Base-by-base conservation (phyloP, 2,113 vertebrate species). In the Pleuronectes platessa region DNA sequence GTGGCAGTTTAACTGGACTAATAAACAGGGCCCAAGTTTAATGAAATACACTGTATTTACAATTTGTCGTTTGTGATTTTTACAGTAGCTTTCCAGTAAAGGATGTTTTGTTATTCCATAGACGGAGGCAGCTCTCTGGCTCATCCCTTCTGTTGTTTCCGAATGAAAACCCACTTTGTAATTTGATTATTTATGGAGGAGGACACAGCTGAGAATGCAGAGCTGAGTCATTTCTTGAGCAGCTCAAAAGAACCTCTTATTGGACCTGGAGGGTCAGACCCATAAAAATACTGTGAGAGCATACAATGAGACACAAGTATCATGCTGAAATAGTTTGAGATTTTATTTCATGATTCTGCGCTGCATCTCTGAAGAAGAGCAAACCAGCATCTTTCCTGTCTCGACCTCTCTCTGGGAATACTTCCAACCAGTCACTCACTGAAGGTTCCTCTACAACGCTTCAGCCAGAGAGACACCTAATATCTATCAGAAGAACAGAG, bases 401-500 rank as follows among this genome's bases (percentile, higher is more conserved):
- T 74, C 72, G 69, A 88, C 87, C 90, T 87, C 90, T 89, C 89
- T 86, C 67, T 80, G 90, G 89, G 90, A 92, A 90, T 82, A 89
- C 90, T 91, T 92, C 83, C 83, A 91, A 92, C 91, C 88, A 92
- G 87, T 90, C 88, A 58, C 81, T 89, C 92, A 89, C 89, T 83
- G 86, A 92, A 92, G 78, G 51, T 79, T 82, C 61, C 68, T 88
- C 76, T 74, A 64, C 76, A 54, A 79, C 71, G 78, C 82, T 74
- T 78, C 83, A 79, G 83, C 82, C 90, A 87, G 84, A 89, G 84
- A 89, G 40, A 13, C 84, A 87, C 88, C 85, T 83, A 7, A 90
- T 88, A 92, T 92, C 88, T 89, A 92, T 91, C 90, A 91, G 84
- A 87, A 87, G 86, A 90, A 89, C 85, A 92, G 84, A 88, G 81